Percentiles rank a stretch among this genome's conserved stretches.
Conservation (phyloP, 2,113 vertebrate species). For the Artemisiospiza belli region DNA sequence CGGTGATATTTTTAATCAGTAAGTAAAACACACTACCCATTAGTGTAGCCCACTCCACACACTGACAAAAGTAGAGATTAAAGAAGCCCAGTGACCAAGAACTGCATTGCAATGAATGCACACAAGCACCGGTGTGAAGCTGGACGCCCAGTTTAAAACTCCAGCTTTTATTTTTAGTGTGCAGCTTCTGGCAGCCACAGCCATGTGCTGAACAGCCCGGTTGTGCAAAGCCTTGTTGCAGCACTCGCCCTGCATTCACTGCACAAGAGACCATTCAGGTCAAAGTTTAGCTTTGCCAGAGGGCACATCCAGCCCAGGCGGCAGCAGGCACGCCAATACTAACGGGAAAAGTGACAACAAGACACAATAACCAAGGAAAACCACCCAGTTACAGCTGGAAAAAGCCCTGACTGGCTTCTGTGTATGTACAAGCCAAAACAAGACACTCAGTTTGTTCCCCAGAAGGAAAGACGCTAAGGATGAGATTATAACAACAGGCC, state of each 20-base stretch:
- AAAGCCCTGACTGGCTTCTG: background rate
- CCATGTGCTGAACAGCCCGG: rapidly evolving
- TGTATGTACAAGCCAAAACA: background rate
- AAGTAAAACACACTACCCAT: background rate
- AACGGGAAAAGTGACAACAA: background rate
- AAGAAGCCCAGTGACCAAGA: background rate
- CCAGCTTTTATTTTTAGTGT: rapidly evolving
- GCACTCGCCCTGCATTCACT: background rate
- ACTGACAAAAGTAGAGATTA: rapidly evolving
- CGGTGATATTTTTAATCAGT: background rate
- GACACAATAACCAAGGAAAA: background rate
- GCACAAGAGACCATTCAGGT: background rate
- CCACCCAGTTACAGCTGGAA: background rate
- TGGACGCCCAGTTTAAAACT: background rate
- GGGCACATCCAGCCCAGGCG: background rate
- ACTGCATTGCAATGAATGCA: background rate
- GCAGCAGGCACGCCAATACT: rapidly evolving
- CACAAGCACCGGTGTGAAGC: rapidly evolving
- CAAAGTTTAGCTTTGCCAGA: background rate
- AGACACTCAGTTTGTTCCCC: background rate
- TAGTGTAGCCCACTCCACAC: rapidly evolving
- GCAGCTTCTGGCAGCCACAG: background rate
- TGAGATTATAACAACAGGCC: background rate
- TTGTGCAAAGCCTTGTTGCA: background rate
- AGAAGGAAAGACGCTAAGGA: background rate